Evolutionary conservation across 2,888 invertebrate genomes (phyloP).

Genomic region (Pomacea canaliculata): DNA sequence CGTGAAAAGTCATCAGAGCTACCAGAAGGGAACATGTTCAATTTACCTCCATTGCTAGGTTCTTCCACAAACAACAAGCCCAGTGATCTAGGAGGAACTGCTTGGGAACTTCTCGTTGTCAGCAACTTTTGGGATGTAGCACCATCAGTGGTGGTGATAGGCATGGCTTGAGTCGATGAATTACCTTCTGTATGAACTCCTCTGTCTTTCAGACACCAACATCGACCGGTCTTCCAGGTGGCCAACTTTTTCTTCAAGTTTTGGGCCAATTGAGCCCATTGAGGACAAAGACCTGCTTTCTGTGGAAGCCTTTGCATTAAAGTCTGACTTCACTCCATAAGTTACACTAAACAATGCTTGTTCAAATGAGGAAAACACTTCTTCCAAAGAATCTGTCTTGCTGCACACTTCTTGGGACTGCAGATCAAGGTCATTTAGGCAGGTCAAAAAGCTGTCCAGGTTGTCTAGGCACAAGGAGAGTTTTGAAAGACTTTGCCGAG

Average conservation of each 20-base stretch:
- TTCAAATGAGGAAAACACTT: slow-evolving; percentile 47
- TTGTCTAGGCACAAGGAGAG: slow-evolving; percentile 35
- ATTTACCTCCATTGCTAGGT: slow-evolving; percentile 22
- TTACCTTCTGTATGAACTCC: background rate
- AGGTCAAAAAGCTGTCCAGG: slow-evolving; percentile 55
- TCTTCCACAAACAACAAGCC: slow-evolving; percentile 14
- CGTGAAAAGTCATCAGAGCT: slow-evolving; percentile 15
- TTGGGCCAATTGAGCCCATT: no score
- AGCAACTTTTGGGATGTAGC: no score
- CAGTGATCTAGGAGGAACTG: slow-evolving; percentile 10
- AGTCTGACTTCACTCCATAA: no score
- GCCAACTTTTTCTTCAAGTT: no score
- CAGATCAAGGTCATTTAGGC: slow-evolving; percentile 51
- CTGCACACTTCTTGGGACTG: slow-evolving; percentile 41
- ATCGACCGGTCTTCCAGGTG: background rate
- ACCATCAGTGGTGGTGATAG: no score
- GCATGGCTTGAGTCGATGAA: no score
- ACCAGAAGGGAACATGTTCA: background rate
- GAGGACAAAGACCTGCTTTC: no score
- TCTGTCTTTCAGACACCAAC: background rate
- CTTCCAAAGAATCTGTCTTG: slow-evolving; percentile 40
- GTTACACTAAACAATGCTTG: background rate
- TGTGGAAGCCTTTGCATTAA: no score
- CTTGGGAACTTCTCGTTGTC: background rate
- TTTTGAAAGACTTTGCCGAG: slow-evolving; percentile 23